A percentile compares a stretch with the other conserved stretches of the same genome.
phyloP scores from a whole-genome alignment of 2,888 invertebrate species.

The Agapostemon virescens region DNA sequence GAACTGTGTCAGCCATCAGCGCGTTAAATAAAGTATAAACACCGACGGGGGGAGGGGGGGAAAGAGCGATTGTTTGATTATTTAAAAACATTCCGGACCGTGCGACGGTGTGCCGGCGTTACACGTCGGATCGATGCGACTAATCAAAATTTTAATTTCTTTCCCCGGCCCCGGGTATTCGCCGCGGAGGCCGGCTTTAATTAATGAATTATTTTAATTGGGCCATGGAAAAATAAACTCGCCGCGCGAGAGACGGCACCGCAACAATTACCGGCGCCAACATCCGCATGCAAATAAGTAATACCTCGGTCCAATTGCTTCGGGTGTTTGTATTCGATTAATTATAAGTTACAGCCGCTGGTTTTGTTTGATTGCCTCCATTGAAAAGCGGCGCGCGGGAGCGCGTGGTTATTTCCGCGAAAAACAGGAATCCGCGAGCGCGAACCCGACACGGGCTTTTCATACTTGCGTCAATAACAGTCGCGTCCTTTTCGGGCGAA shows the following conservation, averaged over 20 bases:
- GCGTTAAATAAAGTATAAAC: background rate
- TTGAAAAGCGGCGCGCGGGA: conserved; percentile 36
- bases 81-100: background rate
- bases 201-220: conserved; percentile 46
- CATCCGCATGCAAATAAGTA: conserved; percentile 60
- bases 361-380: conserved; percentile 60
- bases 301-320: conserved; percentile 58
- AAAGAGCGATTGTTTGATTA: background rate
- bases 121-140: background rate
- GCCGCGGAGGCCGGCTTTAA: conserved; percentile 7
- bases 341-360: conserved; percentile 57
- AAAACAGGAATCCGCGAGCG: conserved; percentile 40
- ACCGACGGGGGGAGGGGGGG: background rate
- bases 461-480: conserved; percentile 59
- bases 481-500: conserved; percentile 51
- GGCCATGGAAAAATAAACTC: conserved; percentile 23
- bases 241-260: background rate
- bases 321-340: conserved; percentile 64
- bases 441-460: conserved; percentile 44
- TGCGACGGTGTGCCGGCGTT: background rate
- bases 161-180: background rate
- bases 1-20: background rate
- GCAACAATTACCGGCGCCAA: conserved; percentile 56
- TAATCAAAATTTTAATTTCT: conserved; percentile 7
- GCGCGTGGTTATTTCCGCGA: conserved; percentile 14